Evolutionary conservation across 92 coral and sea anemone species (phyloP), one percentile per base, ranked within the genome.

Genomic region (Bergia sp.): DNA sequence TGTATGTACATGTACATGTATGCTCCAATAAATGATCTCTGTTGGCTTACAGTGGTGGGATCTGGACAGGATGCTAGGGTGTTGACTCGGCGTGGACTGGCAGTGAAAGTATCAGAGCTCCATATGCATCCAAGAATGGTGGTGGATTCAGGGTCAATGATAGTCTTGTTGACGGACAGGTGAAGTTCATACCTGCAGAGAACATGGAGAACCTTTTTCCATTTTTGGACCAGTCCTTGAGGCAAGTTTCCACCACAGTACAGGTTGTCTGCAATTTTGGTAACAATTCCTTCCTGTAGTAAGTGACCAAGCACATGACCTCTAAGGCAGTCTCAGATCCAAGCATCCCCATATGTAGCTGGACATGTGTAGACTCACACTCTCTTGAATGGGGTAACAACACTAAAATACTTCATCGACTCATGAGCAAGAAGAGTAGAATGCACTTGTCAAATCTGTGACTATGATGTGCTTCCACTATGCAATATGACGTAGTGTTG

Each of bases 181-280:
- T 29, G 29, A 29, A 29, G 29, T 29, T 29, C 29, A 29, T 29
- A 29, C 29, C 29, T 29, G 29, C 29, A 29, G 29, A 93, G 92
- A 47, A 92, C 94, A 7, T 80, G 82, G 40, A 93, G 90, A 66
- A 93, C 92, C 80, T 57, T 89, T 71, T 86, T 79, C 96, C 96
- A 93, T 88, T 93, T 93, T 71, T 61, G 77, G 39, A 93, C 89
- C 84, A 93, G 77, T 79, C 89, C 92, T n/a, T 29, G 79, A 38
- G 92, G 96, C 7, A 92, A 88, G 79, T 93, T 91, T 49, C 96
- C 89, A 47, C 92, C 94, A 81, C 93, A 93, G 87, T 93, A 93
- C 71, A 93, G 89, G 78, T 92, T 90, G 80, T 89, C 90, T 44
- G 89, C 92, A 43, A 89, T 89, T 76, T 73, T 89, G 69, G 67